Conservation (phyloP, 2,888 invertebrate genomes). For the Branchellion lobata region DNA sequence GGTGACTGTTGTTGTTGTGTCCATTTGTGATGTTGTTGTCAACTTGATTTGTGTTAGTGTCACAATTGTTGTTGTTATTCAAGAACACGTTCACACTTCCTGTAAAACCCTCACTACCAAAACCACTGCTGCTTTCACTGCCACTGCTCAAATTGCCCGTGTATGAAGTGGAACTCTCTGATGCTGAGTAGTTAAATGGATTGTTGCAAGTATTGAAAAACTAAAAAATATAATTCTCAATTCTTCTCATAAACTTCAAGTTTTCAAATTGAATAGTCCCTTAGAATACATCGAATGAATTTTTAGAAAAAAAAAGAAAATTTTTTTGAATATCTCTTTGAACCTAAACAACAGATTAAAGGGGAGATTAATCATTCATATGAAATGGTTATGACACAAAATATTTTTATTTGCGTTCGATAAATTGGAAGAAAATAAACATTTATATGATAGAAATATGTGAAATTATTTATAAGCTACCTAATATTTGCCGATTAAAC, state of each 20-base stretch:
- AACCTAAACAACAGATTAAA: background rate
- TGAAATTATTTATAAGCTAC: background rate
- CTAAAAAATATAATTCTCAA: too few species aligned
- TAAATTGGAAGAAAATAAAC: background rate
- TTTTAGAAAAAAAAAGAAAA: too few species aligned
- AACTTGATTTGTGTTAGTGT: background rate
- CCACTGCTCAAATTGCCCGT: conserved; percentile 14
- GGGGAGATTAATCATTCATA: background rate
- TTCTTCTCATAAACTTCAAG: too few species aligned
- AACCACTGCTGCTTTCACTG: conserved; percentile 39
- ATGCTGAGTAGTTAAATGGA: background rate
- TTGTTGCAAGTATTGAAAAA: too few species aligned
- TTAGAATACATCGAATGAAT: too few species aligned
- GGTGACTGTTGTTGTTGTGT: background rate
- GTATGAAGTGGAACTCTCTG: background rate
- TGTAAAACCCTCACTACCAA: conserved; percentile 24
- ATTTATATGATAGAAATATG: background rate
- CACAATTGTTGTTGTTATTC: background rate
- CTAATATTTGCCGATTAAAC: conserved; percentile 11
- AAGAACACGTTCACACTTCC: background rate
- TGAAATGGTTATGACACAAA: background rate
- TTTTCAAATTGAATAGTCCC: too few species aligned
- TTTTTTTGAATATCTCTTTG: too few species aligned
- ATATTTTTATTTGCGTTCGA: background rate
- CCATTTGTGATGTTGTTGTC: background rate